Conservation (phyloP, 1,140 invertebrate genomes). For the Meloidogyne hapla region DNA sequence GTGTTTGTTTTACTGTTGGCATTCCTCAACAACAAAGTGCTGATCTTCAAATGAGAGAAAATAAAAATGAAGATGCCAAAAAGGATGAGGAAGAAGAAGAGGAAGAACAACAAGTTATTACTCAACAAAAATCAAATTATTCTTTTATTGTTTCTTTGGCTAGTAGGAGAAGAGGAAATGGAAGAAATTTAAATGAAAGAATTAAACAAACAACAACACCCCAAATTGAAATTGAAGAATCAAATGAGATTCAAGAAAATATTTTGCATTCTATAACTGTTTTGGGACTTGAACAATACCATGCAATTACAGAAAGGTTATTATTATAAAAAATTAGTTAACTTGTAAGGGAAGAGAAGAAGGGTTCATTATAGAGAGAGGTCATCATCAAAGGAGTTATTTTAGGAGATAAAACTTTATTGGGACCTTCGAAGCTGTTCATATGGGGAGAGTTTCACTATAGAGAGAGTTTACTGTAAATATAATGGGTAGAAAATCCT, state of each 20-base stretch:
- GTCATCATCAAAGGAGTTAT: no score
- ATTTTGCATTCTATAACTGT: constrained; percentile 45
- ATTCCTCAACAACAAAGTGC: neutral
- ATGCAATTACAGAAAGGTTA: constrained; percentile 44
- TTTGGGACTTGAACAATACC: constrained; percentile 43
- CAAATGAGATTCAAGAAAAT: constrained; percentile 4
- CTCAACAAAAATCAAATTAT: constrained; percentile 8
- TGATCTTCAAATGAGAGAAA: neutral
- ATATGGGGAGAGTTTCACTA: no score
- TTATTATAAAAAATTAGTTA: no score
- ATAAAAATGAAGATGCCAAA: neutral
- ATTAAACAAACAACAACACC: neutral
- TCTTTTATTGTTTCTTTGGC: constrained; percentile 10
- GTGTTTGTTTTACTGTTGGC: constrained; percentile 38
- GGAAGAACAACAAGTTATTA: constrained; percentile 26
- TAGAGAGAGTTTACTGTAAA: no score
- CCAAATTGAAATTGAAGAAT: neutral
- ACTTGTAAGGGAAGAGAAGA: no score
- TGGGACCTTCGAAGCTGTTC: no score
- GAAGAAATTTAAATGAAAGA: neutral
- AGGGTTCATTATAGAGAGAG: no score
- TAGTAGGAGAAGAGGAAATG: neutral
- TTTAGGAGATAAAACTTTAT: no score
- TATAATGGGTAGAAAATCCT: no score
- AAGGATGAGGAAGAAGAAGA: constrained; percentile 2